Evolutionary conservation across 2,113 vertebrate genomes (phyloP), one percentile per base, ranked within the genome.

Genomic region (Pomatostomus ruficeps): DNA sequence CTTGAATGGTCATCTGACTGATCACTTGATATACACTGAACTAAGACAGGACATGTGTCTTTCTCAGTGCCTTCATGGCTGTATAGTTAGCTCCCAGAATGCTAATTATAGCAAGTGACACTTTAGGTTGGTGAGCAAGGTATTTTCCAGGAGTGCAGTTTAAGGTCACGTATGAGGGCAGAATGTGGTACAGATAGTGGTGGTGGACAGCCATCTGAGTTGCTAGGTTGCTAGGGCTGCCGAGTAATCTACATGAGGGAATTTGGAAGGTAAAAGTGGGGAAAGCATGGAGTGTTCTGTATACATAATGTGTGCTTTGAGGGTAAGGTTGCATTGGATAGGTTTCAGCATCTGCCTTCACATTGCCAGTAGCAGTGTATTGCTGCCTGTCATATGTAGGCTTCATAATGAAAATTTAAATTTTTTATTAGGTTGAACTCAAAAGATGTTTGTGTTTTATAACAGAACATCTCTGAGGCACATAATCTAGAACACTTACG

Each of bases 41-140:
- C 45, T 82, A 61, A 88, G 73, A 52, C 55, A 78, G 76, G 40
- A 40, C 42, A 29, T 74, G n/a, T 86, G 65, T 78, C 80, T 95
- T 89, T 95, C 52, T 82, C 45, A 26, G 15, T 89, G 73, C 77
- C 58, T 92, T 82, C 28, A 49, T 92, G 70, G 43, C 73, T 91
- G 22, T 75, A 75, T 31, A 75, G 52, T 91, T 81, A 72, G 77
- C 84, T 95, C 80, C 22, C 54, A 73, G 65, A 68, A 82, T 49
- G 84, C 91, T 92, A 92, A 97, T 95, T 93, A 91, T 81, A 93
- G 93, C 42, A 63, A 78, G 57, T 95, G 93, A 95, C 90, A 51
- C 78, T 91, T 93, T 11, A 62, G 10, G 54, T 79, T 92, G 51
- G 31, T 94, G 91, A 89, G 59, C 43, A 82, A 91, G 58, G 66